Conservation (phyloP, 2,888 invertebrate genomes). For the Trissolcus brochymenae region DNA sequence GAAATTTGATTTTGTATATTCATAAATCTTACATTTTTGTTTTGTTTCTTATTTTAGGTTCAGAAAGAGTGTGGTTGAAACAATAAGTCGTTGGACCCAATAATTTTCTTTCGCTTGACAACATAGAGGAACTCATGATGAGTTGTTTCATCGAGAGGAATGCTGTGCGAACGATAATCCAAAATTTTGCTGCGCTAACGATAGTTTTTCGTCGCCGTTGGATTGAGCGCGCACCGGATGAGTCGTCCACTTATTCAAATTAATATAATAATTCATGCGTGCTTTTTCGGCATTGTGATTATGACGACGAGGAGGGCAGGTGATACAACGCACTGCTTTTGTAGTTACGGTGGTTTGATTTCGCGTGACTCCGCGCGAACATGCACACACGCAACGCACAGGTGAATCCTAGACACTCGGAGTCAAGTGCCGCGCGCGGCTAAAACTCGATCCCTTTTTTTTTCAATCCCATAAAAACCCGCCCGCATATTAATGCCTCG, state of each 20-base stretch:
- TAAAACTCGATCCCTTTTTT: constrained; percentile 33
- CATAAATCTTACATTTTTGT: no score
- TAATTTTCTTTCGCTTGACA: no score
- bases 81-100: no score
- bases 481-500: constrained; percentile 27
- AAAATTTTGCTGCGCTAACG: constrained; percentile 39
- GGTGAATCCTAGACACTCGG: constrained; percentile 52
- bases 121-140: no score
- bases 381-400: constrained; percentile 53
- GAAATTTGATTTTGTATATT: neutral
- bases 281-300: constrained; percentile 62
- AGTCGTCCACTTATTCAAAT: constrained; percentile 64
- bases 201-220: constrained; percentile 48
- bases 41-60: no score
- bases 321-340: constrained; percentile 61
- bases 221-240: constrained; percentile 56
- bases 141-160: constrained; percentile 11
- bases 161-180: constrained; percentile 42
- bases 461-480: constrained; percentile 34
- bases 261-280: constrained; percentile 66
- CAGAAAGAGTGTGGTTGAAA: no score
- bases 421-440: constrained; percentile 43
- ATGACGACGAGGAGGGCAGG: constrained; percentile 62
- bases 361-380: constrained; percentile 67
- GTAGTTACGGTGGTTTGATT: constrained; percentile 64